These are phyloP conservation scores for Chrysaora quinquecirrha DNA, from an alignment of 30 jellyfish, hydroid and myxozoan species.

Conservation along the genomic window DNA sequence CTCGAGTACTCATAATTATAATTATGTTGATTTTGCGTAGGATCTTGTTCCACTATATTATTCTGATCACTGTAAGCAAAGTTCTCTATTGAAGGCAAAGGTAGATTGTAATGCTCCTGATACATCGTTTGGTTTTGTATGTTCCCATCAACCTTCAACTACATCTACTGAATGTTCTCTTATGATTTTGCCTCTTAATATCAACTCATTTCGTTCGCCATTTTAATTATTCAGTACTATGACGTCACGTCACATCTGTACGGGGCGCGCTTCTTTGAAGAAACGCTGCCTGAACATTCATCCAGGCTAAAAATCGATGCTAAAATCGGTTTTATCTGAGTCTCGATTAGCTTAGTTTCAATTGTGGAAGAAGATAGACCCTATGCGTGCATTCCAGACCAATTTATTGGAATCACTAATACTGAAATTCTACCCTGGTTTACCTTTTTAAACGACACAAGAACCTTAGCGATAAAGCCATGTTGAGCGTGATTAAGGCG, in stretches of 20 bases:
- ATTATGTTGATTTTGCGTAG: constrained; percentile 17
- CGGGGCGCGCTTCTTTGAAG: neutral
- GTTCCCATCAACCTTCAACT: neutral
- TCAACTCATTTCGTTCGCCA: neutral
- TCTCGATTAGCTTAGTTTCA: too few relatives aligned
- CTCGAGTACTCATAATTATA: constrained; percentile 51
- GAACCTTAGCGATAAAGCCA: too few relatives aligned
- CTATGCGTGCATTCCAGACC: too few relatives aligned
- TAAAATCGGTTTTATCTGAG: too few relatives aligned
- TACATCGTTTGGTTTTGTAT: constrained; percentile 25
- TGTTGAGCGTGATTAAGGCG: too few relatives aligned
- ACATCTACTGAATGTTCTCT: neutral
- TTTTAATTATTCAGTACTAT: neutral
- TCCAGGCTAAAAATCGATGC: too few relatives aligned
- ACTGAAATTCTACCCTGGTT: too few relatives aligned
- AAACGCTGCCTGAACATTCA: too few relatives aligned
- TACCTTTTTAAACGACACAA: too few relatives aligned
- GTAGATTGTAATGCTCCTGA: constrained; percentile 71
- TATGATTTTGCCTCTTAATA: neutral
- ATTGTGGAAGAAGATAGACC: too few relatives aligned
- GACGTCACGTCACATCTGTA: neutral
- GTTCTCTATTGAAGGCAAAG: constrained; percentile 78
- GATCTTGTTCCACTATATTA: constrained; percentile 38
- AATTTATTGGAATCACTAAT: too few relatives aligned
- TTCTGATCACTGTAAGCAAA: constrained; percentile 59